Evolutionary conservation across 2,888 invertebrate genomes (phyloP).

Genomic region (Eupithecia tripunctaria): DNA sequence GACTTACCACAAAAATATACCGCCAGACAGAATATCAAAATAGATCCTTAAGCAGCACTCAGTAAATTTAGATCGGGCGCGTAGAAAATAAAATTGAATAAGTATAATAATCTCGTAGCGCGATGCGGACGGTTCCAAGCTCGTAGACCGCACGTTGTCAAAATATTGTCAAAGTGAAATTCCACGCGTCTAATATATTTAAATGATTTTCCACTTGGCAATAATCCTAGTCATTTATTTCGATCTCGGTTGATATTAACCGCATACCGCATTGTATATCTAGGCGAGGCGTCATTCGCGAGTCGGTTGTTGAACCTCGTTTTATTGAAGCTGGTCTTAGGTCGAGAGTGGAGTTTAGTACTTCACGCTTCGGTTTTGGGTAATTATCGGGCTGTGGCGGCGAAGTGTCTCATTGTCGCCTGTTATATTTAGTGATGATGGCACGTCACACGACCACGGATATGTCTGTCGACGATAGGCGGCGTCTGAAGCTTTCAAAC

Average conservation of each 20-base stretch:
- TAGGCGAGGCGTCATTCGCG: slow-evolving; percentile 72
- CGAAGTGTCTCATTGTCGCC: slow-evolving; percentile 69
- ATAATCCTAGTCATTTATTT: slow-evolving; percentile 84
- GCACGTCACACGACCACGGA: slow-evolving; percentile 62
- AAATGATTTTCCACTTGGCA: slow-evolving; percentile 83
- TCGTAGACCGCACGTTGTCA: slow-evolving; percentile 79
- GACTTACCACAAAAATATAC: slow-evolving; percentile 26
- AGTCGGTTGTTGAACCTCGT: slow-evolving; percentile 79
- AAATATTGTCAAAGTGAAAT: slow-evolving; percentile 84
- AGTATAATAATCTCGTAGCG: slow-evolving; percentile 53
- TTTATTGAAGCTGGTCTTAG: slow-evolving; percentile 63
- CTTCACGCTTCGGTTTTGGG: slow-evolving; percentile 63
- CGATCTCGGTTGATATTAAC: slow-evolving; percentile 80
- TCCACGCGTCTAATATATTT: slow-evolving; percentile 82
- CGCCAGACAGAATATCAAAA: slow-evolving; percentile 55
- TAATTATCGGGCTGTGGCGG: slow-evolving; percentile 62
- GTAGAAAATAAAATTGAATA: slow-evolving; percentile 64
- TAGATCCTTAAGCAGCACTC: slow-evolving; percentile 64
- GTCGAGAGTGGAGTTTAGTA: slow-evolving; percentile 45
- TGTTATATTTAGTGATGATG: slow-evolving; percentile 73
- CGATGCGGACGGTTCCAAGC: slow-evolving; percentile 65
- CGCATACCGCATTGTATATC: slow-evolving; percentile 79
- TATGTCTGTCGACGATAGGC: slow-evolving; percentile 66
- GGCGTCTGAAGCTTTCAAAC: slow-evolving; percentile 44
- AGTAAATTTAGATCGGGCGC: slow-evolving; percentile 57